phyloP scores from a whole-genome alignment of 1,140 invertebrate species.

The Drosophila prosaltans region DNA sequence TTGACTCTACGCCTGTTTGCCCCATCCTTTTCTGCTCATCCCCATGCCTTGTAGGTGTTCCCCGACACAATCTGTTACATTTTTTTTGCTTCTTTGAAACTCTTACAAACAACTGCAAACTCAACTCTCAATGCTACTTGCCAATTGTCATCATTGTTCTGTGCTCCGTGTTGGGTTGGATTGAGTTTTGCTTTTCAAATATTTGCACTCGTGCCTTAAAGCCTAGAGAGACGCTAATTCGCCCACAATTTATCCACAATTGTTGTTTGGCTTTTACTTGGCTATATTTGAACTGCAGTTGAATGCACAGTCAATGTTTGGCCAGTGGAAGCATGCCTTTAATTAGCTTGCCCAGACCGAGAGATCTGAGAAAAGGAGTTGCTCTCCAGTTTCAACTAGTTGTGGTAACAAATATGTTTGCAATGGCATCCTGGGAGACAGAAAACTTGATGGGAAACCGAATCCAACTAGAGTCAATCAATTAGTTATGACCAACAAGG shows the following conservation, averaged over 20 bases:
- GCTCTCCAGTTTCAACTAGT: conserved; percentile 57
- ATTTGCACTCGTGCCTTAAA: conserved; percentile 68
- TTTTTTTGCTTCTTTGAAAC: conserved; percentile 47
- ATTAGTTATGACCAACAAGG: conserved; percentile 57
- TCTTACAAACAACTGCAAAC: background rate
- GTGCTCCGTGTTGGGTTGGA: background rate
- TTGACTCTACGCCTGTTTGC: conserved; percentile 36
- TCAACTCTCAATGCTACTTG: conserved; percentile 24
- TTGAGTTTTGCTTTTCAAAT: conserved; percentile 53
- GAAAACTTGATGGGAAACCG: conserved; percentile 29
- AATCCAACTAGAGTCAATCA: conserved; percentile 45
- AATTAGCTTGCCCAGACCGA: conserved; percentile 54
- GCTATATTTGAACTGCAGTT: conserved; percentile 63
- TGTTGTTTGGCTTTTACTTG: conserved; percentile 55
- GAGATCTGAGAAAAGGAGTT: conserved; percentile 9
- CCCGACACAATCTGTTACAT: conserved; percentile 75
- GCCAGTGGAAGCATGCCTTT: conserved; percentile 64
- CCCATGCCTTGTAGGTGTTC: conserved; percentile 60
- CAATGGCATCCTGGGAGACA: conserved; percentile 54
- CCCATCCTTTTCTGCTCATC: conserved; percentile 11
- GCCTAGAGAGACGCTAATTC: conserved; percentile 58
- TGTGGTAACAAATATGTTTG: background rate
- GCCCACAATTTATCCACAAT: conserved; percentile 69
- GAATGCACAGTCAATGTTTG: conserved; percentile 75
- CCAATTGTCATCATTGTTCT: conserved; percentile 63